Percentiles rank a stretch among this genome's conserved stretches.
Conservation (phyloP, 1,140 invertebrate genomes). For the Eumeta japonica region DNA sequence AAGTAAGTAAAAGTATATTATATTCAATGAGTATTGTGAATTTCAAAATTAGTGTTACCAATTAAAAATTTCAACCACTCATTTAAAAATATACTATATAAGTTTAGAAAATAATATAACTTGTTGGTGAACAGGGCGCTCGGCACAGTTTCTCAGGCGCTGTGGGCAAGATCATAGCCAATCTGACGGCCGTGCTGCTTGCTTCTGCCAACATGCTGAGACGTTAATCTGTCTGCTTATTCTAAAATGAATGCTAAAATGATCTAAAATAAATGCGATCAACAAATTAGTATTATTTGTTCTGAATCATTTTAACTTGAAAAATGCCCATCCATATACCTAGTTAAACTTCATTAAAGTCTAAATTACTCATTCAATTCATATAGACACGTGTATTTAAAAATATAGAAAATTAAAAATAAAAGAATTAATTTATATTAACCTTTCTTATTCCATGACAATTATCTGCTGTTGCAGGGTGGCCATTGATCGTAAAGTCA, state of each 20-base stretch:
- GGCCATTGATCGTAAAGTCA: slow-evolving; percentile 87
- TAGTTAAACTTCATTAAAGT: too few relatives aligned
- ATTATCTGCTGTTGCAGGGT: slow-evolving; percentile 58
- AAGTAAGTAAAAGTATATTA: slow-evolving; percentile 62
- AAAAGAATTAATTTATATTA: too few relatives aligned
- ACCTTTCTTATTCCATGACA: too few relatives aligned
- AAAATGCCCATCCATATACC: neutral
- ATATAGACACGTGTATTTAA: too few relatives aligned
- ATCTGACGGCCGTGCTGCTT: slow-evolving; percentile 95
- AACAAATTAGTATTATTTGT: slow-evolving; percentile 60
- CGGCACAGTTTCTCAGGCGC: slow-evolving; percentile 95
- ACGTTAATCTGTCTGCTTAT: slow-evolving; percentile 89
- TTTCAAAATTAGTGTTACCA: too few relatives aligned
- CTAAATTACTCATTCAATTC: too few relatives aligned
- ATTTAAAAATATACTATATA: slow-evolving; percentile 1
- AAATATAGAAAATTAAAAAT: too few relatives aligned
- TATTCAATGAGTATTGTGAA: slow-evolving; percentile 73
- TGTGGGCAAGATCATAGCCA: slow-evolving; percentile 97
- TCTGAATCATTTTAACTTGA: neutral
- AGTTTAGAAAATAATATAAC: neutral
- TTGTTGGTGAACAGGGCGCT: slow-evolving; percentile 69
- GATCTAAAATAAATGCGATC: slow-evolving; percentile 82
- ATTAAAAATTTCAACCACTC: too few relatives aligned
- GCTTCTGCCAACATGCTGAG: slow-evolving; percentile 91
- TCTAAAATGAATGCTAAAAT: slow-evolving; percentile 84